Conservation (phyloP, 2,888 invertebrate species). For the Deilephila porcellus region DNA sequence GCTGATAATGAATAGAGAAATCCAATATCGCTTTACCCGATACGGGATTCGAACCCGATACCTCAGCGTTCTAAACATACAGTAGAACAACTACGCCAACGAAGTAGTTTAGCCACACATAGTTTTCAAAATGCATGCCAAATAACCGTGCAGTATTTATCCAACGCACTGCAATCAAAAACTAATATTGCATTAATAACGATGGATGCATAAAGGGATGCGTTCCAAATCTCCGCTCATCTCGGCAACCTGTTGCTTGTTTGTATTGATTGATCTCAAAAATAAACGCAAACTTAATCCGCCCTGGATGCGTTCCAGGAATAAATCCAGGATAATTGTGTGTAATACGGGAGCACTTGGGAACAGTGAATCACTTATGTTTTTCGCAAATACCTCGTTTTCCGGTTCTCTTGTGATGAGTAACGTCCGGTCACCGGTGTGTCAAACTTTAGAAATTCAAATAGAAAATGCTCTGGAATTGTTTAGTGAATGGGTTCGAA, state of each 20-base stretch:
- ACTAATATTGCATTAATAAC: neutral
- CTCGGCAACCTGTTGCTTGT: conserved; percentile 13
- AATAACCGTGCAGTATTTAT: neutral
- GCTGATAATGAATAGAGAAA: no score
- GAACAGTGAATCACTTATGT: conserved; percentile 20
- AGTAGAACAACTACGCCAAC: no score
- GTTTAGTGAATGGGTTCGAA: conserved; percentile 3
- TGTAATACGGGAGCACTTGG: conserved; percentile 28
- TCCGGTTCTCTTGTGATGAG: conserved; percentile 16
- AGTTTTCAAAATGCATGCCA: neutral
- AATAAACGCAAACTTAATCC: conserved; percentile 21
- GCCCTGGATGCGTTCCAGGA: conserved; percentile 28
- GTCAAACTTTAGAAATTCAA: conserved; percentile 10
- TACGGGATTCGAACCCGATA: no score
- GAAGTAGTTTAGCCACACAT: no score
- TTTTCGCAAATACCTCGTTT: conserved; percentile 14
- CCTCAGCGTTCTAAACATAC: no score
- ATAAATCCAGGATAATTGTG: conserved; percentile 27
- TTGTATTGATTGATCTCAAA: conserved; percentile 28
- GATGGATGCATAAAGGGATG: neutral
- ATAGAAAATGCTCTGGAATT: neutral
- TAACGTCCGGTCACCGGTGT: conserved; percentile 24
- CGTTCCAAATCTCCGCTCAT: neutral
- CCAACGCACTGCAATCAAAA: neutral
- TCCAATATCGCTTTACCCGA: no score